phyloP scores from a whole-genome alignment of 2,113 vertebrate genomes.

The Archocentrus centrarchus region DNA sequence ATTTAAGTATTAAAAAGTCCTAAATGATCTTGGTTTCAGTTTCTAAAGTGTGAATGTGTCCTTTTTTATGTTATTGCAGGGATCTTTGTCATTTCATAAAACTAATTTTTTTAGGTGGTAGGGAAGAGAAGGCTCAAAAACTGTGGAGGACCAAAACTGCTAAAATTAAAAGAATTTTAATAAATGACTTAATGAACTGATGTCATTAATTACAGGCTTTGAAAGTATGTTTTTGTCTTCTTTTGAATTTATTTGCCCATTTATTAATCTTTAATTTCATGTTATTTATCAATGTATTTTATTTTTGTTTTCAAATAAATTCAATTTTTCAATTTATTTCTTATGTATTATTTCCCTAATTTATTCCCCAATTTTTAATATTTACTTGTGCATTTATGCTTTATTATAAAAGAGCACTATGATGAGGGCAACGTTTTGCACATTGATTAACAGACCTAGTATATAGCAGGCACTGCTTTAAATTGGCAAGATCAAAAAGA shows the following conservation, averaged over 20 bases:
- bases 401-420: too few species aligned
- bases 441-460: neutral
- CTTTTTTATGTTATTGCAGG: neutral
- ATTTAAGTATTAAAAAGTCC: neutral
- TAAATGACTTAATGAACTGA: neutral
- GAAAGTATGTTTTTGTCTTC: neutral
- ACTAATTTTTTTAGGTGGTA: neutral
- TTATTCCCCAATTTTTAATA: too few species aligned
- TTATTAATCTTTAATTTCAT: neutral
- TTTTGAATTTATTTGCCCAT: neutral
- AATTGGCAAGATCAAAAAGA: neutral
- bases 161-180: neutral
- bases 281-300: conserved; percentile 12
- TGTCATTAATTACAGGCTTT: neutral
- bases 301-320: neutral
- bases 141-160: neutral
- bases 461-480: neutral
- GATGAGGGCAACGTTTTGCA: neutral
- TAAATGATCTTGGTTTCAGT: conserved; percentile 3
- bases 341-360: neutral
- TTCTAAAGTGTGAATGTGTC: neutral
- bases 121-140: neutral
- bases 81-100: neutral
- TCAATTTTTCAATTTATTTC: conserved; percentile 3
- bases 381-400: too few species aligned